phyloP scores from a whole-genome alignment of 2,113 vertebrate species.

The Hystrix cristata region DNA sequence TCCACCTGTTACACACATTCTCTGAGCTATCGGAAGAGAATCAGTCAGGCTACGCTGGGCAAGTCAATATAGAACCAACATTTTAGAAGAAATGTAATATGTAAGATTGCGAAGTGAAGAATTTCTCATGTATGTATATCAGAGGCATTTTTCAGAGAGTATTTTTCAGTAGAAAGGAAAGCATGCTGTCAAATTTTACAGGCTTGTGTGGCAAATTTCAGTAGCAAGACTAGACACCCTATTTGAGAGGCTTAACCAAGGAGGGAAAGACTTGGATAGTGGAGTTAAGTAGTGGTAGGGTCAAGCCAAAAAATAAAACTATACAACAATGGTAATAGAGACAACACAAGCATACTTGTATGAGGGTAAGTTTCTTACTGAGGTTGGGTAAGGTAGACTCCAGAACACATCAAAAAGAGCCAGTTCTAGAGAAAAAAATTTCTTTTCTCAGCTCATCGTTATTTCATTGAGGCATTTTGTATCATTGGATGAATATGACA shows the following conservation, averaged over 20 bases:
- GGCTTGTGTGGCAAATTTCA: not conserved
- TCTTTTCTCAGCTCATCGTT: not conserved
- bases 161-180: not conserved
- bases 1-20: not conserved
- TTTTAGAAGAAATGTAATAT: too few relatives aligned
- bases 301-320: not conserved
- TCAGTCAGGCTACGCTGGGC: not conserved
- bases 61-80: not conserved
- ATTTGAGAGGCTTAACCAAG: not conserved
- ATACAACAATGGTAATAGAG: not conserved
- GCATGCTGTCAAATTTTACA: not conserved
- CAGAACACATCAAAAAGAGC: not conserved
- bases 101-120: not conserved
- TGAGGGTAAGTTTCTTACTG: not conserved
- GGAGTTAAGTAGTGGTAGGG: not conserved
- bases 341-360: not conserved
- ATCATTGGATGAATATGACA: not conserved
- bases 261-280: not conserved
- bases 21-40: not conserved
- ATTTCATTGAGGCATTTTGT: not conserved
- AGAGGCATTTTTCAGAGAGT: not conserved
- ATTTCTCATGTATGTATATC: not conserved
- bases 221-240: not conserved
- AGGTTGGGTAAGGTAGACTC: not conserved
- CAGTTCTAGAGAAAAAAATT: not conserved